These are phyloP conservation scores for Uloborus plumipes DNA, from an alignment of 2,888 invertebrate genomes.

Conservation along the genomic window DNA sequence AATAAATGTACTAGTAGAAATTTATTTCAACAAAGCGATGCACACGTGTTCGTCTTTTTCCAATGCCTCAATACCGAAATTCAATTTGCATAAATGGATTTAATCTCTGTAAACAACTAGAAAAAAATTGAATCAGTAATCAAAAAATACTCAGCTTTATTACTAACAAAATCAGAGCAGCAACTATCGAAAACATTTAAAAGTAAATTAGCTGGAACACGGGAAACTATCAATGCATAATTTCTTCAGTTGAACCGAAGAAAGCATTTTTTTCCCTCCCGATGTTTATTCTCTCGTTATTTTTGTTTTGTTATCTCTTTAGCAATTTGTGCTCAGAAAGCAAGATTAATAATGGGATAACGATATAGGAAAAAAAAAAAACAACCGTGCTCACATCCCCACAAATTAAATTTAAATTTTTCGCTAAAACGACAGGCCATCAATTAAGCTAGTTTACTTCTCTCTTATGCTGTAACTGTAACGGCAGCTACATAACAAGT, in stretches of 20 bases:
- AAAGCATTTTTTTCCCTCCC: too few relatives aligned
- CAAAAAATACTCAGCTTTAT: neutral
- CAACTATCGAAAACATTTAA: neutral
- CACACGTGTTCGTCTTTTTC: too few relatives aligned
- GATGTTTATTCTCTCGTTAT: too few relatives aligned
- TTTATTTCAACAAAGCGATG: too few relatives aligned
- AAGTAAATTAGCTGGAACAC: neutral
- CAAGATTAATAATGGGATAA: conserved; percentile 7
- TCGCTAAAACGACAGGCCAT: conserved; percentile 13
- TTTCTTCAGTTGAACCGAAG: too few relatives aligned
- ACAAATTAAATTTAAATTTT: conserved; percentile 53
- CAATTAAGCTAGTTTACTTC: conserved; percentile 29
- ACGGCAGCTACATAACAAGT: neutral
- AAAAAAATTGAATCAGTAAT: neutral
- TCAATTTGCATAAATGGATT: too few relatives aligned
- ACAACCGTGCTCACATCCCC: neutral
- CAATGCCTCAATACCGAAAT: too few relatives aligned
- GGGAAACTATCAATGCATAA: too few relatives aligned
- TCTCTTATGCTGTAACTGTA: neutral
- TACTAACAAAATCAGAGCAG: neutral
- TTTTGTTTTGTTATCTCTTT: too few relatives aligned
- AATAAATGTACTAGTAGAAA: too few relatives aligned
- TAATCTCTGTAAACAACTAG: too few relatives aligned
- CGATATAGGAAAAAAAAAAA: neutral
- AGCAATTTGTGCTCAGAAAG: neutral